Evolutionary conservation across 35 echinoderm and acorn worm species (phyloP).

Genomic region (Ophiothrix spiculata): DNA sequence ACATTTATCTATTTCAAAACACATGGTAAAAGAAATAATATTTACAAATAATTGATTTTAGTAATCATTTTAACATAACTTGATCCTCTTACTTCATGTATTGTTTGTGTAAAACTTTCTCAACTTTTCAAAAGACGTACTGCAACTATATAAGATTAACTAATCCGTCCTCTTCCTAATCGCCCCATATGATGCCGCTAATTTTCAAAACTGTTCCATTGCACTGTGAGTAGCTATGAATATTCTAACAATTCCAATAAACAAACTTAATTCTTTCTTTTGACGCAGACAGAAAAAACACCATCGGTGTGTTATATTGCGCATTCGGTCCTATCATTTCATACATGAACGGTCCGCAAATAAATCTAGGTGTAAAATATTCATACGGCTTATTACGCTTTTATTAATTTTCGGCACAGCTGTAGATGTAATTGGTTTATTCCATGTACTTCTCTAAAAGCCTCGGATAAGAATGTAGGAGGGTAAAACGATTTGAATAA

Average conservation of each 20-base stretch:
- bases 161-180: too few relatives aligned
- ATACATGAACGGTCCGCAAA: conserved; percentile 5
- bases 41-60: too few relatives aligned
- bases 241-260: not conserved
- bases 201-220: not conserved
- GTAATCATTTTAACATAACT: too few relatives aligned
- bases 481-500: not conserved
- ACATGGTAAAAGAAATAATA: too few relatives aligned
- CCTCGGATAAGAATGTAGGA: not conserved
- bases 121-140: too few relatives aligned
- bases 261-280: not conserved
- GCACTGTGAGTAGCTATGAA: not conserved
- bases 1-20: too few relatives aligned
- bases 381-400: conserved; percentile 1
- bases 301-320: not conserved
- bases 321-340: not conserved
- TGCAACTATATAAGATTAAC: too few relatives aligned
- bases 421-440: conserved; percentile 12
- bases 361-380: conserved; percentile 10
- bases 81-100: too few relatives aligned
- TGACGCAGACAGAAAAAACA: not conserved
- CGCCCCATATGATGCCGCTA: too few relatives aligned
- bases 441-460: conserved; percentile 15
- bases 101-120: too few relatives aligned
- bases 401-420: conserved; percentile 8